Base-by-base conservation (phyloP, 2,888 invertebrate species). In the Pachliopta kotzebuea region DNA sequence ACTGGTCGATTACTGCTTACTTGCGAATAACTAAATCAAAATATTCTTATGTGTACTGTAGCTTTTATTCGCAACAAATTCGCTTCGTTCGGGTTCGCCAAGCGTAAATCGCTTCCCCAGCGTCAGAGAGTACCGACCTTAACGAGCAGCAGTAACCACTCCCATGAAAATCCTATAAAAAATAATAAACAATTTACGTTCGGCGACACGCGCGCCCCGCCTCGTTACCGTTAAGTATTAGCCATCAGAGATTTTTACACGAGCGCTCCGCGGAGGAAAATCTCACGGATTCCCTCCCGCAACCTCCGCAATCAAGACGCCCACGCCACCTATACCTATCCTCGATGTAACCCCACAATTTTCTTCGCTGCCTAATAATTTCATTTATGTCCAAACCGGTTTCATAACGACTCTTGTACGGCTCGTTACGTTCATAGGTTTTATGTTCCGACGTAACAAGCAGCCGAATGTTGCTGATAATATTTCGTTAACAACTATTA, bases 101-200 rank as follows among this genome's bases (percentile, higher is more conserved):
- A 42, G 23, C 18, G 21, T 56, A 53, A 60, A 60, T 29, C 52
- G 50, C 49, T 29, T 29, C 26, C 29, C 8, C 23, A 62, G 56
- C 56, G 24, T 18, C 64, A 17, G 60, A 57, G 55, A 60, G 60
- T 67, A 65, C 61, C 67, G 62, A 60, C 70, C 69, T 71, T 84
- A 86, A 84, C 81, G 83, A 80, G 78, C 70, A 53, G 56, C 68
- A 65, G 60, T 65, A 67, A 74, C 37, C 74, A 74, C 77, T 79
- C 79, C 79, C 81, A 79, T 85, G 85, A 85, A 86, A 86, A 84
- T 79, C 78, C 79, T 87, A 84, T 90, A 90, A 90, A 90, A 90
- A 88, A 90, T 90, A 90, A 90, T 90, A 88, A 86, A 88, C 89
- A 89, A 90, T 90, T 90, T 90, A 88, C 81, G 84, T 90, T 90